These are phyloP conservation scores for Acleris cristana DNA, from an alignment of 2,888 invertebrate species.

Conservation along the genomic window DNA sequence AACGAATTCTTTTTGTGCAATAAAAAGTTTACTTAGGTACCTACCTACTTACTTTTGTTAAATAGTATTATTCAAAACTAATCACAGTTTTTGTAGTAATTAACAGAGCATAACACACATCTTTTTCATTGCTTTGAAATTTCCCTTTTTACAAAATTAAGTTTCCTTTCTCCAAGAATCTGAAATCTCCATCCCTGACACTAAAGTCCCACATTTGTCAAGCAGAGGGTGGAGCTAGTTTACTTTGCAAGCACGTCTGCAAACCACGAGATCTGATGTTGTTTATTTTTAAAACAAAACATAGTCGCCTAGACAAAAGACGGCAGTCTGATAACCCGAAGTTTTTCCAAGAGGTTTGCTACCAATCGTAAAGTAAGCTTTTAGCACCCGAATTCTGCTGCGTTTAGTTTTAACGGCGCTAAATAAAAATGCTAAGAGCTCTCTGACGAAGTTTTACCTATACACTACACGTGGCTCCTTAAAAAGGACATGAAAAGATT, in stretches of 20 bases:
- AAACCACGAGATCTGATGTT: slow-evolving; percentile 27
- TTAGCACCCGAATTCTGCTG: background rate
- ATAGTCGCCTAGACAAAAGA: slow-evolving; percentile 27
- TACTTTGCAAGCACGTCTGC: slow-evolving; percentile 29
- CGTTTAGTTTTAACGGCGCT: background rate
- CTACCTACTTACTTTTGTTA: no score
- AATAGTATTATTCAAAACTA: no score
- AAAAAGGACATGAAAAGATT: no score
- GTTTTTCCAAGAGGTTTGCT: slow-evolving; percentile 1
- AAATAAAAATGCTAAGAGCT: no score
- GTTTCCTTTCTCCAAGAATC: slow-evolving; percentile 8
- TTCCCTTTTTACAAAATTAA: background rate
- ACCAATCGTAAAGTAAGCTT: background rate
- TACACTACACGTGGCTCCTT: no score
- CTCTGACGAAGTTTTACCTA: no score
- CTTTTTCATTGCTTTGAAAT: no score
- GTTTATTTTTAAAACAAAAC: slow-evolving; percentile 35
- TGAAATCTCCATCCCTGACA: slow-evolving; percentile 16
- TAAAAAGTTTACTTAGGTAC: no score
- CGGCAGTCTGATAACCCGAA: slow-evolving; percentile 12
- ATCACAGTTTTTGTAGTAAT: no score
- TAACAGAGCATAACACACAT: no score
- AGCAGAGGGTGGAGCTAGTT: slow-evolving; percentile 13
- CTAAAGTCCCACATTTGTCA: slow-evolving; percentile 32
- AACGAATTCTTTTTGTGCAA: no score